Evolutionary conservation across 2,113 vertebrate species (phyloP).

Genomic region (Atherinomorus stipes): DNA sequence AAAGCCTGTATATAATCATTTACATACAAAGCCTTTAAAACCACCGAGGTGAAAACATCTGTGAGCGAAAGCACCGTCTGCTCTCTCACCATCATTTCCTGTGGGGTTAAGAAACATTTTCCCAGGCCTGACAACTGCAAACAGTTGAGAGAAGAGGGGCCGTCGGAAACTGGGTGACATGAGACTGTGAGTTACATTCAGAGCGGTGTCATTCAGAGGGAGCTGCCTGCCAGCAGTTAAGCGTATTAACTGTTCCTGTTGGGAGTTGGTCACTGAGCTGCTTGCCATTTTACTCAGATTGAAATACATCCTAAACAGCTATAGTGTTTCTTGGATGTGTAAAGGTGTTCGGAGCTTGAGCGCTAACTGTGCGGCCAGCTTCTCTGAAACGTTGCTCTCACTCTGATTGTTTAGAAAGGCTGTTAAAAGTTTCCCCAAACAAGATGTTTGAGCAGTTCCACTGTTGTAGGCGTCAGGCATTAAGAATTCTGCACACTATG

Average conservation of each 20-base stretch:
- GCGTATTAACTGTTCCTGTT: not conserved
- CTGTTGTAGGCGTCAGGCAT: not conserved
- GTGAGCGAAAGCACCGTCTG: not conserved
- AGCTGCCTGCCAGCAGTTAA: conserved; percentile 2
- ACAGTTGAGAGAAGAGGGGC: conserved; percentile 50
- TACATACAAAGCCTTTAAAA: not conserved
- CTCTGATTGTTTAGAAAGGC: too few species aligned
- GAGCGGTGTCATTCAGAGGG: conserved; percentile 54
- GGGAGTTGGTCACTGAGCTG: conserved; percentile 1
- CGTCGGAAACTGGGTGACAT: conserved; percentile 41
- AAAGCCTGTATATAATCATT: not conserved
- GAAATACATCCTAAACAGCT: not conserved
- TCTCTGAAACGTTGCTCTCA: too few species aligned
- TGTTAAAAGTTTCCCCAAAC: too few species aligned
- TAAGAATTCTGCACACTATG: not conserved
- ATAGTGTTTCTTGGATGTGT: not conserved
- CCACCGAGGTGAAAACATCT: conserved; percentile 15
- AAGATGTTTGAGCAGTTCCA: too few species aligned
- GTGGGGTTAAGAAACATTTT: conserved; percentile 58
- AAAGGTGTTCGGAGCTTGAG: not conserved
- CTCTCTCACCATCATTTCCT: conserved; percentile 61
- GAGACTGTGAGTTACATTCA: conserved; percentile 62
- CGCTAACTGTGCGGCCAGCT: not conserved
- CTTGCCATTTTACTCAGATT: not conserved
- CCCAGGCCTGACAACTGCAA: conserved; percentile 62